Conservation (phyloP, 2,797 vertebrate genomes). For the Malacoctenus gilli region DNA sequence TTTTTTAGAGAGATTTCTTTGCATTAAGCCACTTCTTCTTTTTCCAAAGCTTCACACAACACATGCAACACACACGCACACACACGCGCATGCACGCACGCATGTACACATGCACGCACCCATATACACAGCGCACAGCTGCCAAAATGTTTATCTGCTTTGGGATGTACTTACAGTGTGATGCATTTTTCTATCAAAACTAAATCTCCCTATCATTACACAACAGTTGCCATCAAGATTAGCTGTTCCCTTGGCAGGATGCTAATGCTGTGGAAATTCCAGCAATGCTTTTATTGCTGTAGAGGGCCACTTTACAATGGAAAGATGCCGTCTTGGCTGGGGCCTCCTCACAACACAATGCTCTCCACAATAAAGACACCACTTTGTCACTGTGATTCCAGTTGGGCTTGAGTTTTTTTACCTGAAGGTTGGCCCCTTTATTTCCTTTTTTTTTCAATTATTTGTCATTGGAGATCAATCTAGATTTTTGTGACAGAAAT, state of each 20-base stretch:
- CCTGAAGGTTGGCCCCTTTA: too few species aligned
- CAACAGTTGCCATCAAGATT: slow-evolving; percentile 48
- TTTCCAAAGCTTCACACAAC: too few species aligned
- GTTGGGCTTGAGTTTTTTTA: too few species aligned
- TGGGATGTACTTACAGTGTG: slow-evolving; percentile 31
- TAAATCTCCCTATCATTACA: slow-evolving; percentile 53
- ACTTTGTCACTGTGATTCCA: neutral
- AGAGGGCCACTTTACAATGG: slow-evolving; percentile 3
- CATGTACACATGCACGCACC: neutral
- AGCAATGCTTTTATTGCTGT: slow-evolving; percentile 2
- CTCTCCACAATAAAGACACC: slow-evolving; percentile 15
- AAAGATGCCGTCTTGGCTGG: neutral
- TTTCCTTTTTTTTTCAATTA: too few species aligned
- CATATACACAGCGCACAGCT: slow-evolving; percentile 3
- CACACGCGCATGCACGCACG: slow-evolving; percentile 3
- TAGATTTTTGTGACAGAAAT: slow-evolving; percentile 14
- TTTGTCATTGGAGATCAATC: too few species aligned
- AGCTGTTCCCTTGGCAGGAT: slow-evolving; percentile 19
- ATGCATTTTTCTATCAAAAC: slow-evolving; percentile 46
- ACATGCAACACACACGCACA: slow-evolving; percentile 20
- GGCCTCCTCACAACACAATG: neutral
- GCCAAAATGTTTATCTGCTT: slow-evolving; percentile 39
- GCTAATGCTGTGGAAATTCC: slow-evolving; percentile 19
- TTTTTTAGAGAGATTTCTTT: too few species aligned
- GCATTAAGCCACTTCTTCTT: slow-evolving; percentile 20